phyloP scores from a whole-genome alignment of 2,113 vertebrate genomes.

The Lynx canadensis region DNA sequence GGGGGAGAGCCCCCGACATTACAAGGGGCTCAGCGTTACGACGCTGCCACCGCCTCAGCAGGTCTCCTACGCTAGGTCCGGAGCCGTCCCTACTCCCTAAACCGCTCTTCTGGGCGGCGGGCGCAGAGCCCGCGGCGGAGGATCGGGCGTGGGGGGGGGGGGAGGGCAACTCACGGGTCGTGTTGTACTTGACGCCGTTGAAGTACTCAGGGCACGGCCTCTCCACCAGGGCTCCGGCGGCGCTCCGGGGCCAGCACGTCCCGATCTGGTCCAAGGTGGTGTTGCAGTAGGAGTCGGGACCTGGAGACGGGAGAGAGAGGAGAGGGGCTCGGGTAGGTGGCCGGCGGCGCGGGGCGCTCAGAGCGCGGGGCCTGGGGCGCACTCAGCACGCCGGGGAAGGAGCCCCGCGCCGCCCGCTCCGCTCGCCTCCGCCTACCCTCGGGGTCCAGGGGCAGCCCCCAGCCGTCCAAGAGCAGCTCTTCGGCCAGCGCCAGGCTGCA shows the following conservation, averaged over 20 bases:
- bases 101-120: neutral
- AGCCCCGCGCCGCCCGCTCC: no score
- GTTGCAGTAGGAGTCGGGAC: slow-evolving; percentile 90
- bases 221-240: slow-evolving; percentile 92
- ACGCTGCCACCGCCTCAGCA: fast-evolving
- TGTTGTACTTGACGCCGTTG: slow-evolving; percentile 99
- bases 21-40: neutral
- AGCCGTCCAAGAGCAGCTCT: slow-evolving; percentile 90
- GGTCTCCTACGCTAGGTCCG: neutral
- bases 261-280: slow-evolving; percentile 97
- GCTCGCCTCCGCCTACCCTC: slow-evolving; percentile 88
- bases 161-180: slow-evolving; percentile 92
- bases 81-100: neutral
- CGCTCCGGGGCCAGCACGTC: slow-evolving; percentile 97
- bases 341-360: neutral
- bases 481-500: slow-evolving; percentile 93
- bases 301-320: slow-evolving; percentile 44
- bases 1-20: neutral
- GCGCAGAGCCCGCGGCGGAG: neutral
- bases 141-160: neutral
- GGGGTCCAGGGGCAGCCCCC: slow-evolving; percentile 86
- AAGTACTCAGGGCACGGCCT: slow-evolving; percentile 97
- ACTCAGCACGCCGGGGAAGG: neutral
- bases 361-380: neutral
- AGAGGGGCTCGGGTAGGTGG: slow-evolving; percentile 6